Evolutionary conservation across 35 echinoderm and acorn worm species (phyloP), one percentile per base, ranked within the genome.

Genomic region (Stichopus chloronotus): DNA sequence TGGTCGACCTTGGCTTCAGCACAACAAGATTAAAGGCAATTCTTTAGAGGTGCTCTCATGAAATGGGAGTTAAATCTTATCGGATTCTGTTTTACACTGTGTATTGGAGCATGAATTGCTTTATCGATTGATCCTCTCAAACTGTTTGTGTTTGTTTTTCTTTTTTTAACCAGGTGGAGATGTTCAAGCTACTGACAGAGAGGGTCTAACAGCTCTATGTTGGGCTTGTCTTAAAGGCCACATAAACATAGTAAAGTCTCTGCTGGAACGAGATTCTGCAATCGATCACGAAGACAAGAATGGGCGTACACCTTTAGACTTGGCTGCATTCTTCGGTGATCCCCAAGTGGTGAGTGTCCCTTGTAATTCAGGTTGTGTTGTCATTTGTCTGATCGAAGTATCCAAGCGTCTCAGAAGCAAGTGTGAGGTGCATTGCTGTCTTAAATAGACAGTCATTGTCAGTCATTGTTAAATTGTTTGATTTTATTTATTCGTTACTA

Each of bases 241-340:
- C 57, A 93, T 98, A n/a, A 93, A 98, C 63, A 95, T 98, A 20
- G 97, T 98, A 90, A 96, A 90, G 88, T 98, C 97, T 13, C 78
- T 98, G 14, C 63, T 98, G 25, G 97, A 98, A 72, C 92, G 97
- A 59, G 95, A 93, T 12, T 96, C 97, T 14, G 81, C 68, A 25
- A 95, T 98, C 9, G 94, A 98, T 78, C 94, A 98, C 25, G 92
- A 81, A 16, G 97, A 98, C 74, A 94, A 96, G 78, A 98, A 96
- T 74, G 97, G 97, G 17, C 52, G 97, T 12, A 98, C 97, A 2
- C 97, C 97, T 16, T 87, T 98, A 13, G 97, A 98, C 79, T 78
- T 98, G 57, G 97, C 97, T 11, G 97, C 97, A 59, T 98, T 98
- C 94, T 98, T 93, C 88, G 97, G 97, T 72, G 97, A 98, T 96